Percentiles rank a stretch among this genome's conserved stretches.
These are phyloP conservation scores for Strigamia maritima DNA, from an alignment of 2,888 invertebrate genomes.

Conservation along the genomic window DNA sequence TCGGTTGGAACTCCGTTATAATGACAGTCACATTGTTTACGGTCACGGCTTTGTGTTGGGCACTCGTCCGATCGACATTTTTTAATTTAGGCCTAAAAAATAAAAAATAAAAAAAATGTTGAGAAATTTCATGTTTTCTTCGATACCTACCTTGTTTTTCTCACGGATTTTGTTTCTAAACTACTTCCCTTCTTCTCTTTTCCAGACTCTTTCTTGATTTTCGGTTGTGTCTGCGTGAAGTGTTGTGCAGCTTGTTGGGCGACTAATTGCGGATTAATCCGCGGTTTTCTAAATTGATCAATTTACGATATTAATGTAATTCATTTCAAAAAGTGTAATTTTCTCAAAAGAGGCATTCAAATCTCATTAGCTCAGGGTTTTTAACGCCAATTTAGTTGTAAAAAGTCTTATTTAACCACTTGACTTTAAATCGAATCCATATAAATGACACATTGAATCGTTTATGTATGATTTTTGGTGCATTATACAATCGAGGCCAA, in stretches of 20 bases:
- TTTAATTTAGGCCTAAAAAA: slow-evolving; percentile 68
- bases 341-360: no score
- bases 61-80: slow-evolving; percentile 88
- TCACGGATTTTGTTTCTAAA: slow-evolving; percentile 48
- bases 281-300: slow-evolving; percentile 92
- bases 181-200: slow-evolving; percentile 48
- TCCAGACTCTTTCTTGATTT: slow-evolving; percentile 52
- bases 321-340: slow-evolving; percentile 39
- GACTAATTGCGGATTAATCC: slow-evolving; percentile 92
- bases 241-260: slow-evolving; percentile 88
- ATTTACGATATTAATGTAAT: no score
- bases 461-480: no score
- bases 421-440: no score
- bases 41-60: slow-evolving; percentile 90
- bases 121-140: no score
- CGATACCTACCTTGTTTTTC: slow-evolving; percentile 51
- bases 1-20: slow-evolving; percentile 75
- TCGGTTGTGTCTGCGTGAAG: slow-evolving; percentile 55
- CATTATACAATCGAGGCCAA: no score
- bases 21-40: slow-evolving; percentile 96
- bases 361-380: no score
- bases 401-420: no score
- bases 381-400: no score
- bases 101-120: neutral
- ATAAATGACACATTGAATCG: no score